Percentiles rank a stretch among this genome's conserved stretches.
phyloP scores from a whole-genome alignment of 2,113 vertebrate genomes.

The Equus quagga region DNA sequence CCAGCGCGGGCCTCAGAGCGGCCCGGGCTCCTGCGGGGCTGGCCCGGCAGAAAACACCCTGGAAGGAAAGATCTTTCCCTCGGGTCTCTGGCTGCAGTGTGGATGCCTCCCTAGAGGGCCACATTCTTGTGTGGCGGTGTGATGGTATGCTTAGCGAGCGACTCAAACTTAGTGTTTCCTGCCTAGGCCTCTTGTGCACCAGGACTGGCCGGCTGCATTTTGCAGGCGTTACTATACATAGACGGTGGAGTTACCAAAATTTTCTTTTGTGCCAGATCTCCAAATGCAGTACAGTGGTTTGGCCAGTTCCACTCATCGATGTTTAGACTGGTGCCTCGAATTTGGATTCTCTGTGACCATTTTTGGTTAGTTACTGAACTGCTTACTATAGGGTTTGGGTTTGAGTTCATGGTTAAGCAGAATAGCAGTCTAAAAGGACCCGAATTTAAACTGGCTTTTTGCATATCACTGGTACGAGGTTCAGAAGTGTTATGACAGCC shows the following conservation, averaged over 20 bases:
- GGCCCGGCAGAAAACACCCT: neutral
- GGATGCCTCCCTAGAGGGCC: neutral
- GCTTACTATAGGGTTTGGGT: neutral
- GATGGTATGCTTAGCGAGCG: constrained; percentile 32
- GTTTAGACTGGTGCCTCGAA: constrained; percentile 43
- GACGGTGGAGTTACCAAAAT: constrained; percentile 1
- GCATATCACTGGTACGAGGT: neutral
- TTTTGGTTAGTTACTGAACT: constrained; percentile 37
- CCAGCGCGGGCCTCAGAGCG: neutral
- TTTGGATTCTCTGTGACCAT: constrained; percentile 55
- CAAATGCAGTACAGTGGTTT: neutral
- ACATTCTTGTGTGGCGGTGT: constrained; percentile 16
- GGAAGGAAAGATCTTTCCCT: neutral
- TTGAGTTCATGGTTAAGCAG: constrained; percentile 7
- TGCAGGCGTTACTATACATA: neutral
- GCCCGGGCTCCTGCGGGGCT: neutral
- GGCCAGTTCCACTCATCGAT: neutral
- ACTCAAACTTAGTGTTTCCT: constrained; percentile 56
- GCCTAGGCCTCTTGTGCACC: constrained; percentile 61
- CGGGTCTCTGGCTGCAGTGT: neutral
- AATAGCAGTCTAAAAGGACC: neutral
- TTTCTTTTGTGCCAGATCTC: constrained; percentile 63
- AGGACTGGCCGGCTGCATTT: neutral
- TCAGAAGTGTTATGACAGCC: neutral
- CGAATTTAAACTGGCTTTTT: neutral